Evolutionary conservation across 2,888 invertebrate genomes (phyloP).

Genomic region (Agrochola litura): DNA sequence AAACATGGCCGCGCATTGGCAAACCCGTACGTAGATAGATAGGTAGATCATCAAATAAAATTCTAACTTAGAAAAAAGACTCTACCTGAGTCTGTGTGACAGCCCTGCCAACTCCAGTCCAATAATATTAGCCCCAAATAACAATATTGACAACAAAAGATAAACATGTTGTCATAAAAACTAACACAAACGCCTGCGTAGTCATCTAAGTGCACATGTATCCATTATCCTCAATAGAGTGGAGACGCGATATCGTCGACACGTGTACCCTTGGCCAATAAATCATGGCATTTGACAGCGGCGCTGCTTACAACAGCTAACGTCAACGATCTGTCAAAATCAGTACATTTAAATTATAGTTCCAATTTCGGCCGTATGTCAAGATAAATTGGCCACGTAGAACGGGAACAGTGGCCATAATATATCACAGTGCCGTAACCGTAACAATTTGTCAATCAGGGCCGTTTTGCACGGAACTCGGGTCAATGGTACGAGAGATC

Average conservation of each 20-base stretch:
- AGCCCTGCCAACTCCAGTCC: conserved; percentile 2
- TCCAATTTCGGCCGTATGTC: not conserved
- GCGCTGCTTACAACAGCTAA: conserved; percentile 15
- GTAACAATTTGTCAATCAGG: conserved; percentile 68
- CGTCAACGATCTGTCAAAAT: conserved; percentile 29
- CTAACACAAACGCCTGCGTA: conserved; percentile 34
- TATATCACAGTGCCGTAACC: conserved; percentile 65
- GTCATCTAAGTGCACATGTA: conserved; percentile 50
- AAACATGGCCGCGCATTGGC: not conserved
- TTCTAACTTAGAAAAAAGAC: not conserved
- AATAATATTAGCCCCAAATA: conserved; percentile 22
- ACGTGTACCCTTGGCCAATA: conserved; percentile 29
- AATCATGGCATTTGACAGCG: conserved; percentile 10
- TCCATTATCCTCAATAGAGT: conserved; percentile 49
- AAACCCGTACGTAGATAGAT: not conserved
- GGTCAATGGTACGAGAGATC: conserved; percentile 35
- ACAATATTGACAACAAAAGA: conserved; percentile 24
- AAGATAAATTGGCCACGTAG: conserved; percentile 9
- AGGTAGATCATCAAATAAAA: not conserved
- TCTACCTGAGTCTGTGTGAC: not conserved
- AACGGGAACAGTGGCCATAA: conserved; percentile 45
- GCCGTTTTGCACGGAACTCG: conserved; percentile 27
- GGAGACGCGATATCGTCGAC: conserved; percentile 63
- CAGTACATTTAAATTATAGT: conserved; percentile 15
- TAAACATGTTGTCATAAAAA: conserved; percentile 51